Evolutionary conservation across 2,113 vertebrate genomes (phyloP), one percentile per base, ranked within the genome.

Genomic region (Hydrochoerus hydrochaeris): DNA sequence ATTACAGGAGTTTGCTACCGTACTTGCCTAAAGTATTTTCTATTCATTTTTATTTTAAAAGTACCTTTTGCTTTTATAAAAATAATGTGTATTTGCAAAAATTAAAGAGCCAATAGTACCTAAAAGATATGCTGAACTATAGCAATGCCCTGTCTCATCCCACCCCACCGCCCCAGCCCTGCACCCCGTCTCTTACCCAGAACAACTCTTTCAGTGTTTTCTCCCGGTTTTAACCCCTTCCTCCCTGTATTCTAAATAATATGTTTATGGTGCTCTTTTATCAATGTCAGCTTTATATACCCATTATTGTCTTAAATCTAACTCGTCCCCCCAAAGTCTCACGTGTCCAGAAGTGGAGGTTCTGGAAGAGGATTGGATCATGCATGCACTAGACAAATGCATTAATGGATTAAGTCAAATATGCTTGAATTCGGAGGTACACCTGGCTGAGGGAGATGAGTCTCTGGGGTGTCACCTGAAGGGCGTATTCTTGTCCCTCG

Each of bases 11-110:
- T 69, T 20, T 38, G 67, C n/a, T 38, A 38, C n/a, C 6, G 8
- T 11, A 7, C n/a, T n/a, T 24, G 19, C n/a, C n/a, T 71, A 41
- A 41, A 41, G n/a, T 38, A 71, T 69, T 69, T n/a, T 38, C 69
- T 71, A 38, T 41, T 71, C 11, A 71, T 38, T 95, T 81, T 91
- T 49, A 14, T 60, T 81, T 69, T 44, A 60, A 80, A 80, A 49
- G 46, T 77, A 46, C 26, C 54, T 82, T 85, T 85, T 30, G 65
- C 88, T 81, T 94, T 85, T 81, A 67, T 92, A 35, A 85, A 90
- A 83, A 90, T 82, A 78, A 69, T n/a, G 24, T 63, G 54, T 16
- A 49, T 13, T 77, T 17, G 17, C 38, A 85, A 63, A 77, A 88
- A 57, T 46, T 80, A 26, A 95, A 71, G 71, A n/a, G 67, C 62